Conservation (phyloP, 2,888 invertebrate species). For the Rhimphoctona megacephalus region DNA sequence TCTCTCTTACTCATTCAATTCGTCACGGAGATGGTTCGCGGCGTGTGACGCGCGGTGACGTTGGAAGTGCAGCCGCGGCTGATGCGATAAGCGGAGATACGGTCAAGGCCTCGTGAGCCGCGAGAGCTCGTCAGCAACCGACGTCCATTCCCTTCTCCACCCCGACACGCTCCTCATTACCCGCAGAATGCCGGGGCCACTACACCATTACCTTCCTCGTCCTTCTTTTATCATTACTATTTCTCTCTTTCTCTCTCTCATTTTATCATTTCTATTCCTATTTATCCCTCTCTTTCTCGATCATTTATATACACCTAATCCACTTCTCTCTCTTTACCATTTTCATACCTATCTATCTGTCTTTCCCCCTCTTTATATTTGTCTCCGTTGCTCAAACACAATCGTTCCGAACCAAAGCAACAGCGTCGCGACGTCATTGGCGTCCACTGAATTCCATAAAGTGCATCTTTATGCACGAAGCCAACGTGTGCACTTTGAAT, state of each 20-base stretch:
- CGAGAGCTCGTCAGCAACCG: conserved; percentile 79
- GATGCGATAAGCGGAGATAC: conserved; percentile 84
- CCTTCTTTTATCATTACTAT: conserved; percentile 36
- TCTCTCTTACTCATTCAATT: conserved; percentile 45
- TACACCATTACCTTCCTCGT: conserved; percentile 37
- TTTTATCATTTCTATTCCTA: not conserved
- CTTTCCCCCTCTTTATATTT: too few relatives aligned
- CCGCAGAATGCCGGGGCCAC: conserved; percentile 70
- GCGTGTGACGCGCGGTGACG: conserved; percentile 76
- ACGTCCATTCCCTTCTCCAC: conserved; percentile 84
- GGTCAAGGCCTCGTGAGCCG: conserved; percentile 82
- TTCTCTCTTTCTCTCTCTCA: conserved; percentile 47
- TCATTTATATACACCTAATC: not conserved
- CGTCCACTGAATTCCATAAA: too few relatives aligned
- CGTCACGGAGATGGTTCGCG: conserved; percentile 69
- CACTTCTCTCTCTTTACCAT: not conserved
- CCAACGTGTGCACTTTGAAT: too few relatives aligned
- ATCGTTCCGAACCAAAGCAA: too few relatives aligned
- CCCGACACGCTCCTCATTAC: conserved; percentile 79
- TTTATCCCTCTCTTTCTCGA: not conserved
- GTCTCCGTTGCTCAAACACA: too few relatives aligned
- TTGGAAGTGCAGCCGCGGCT: conserved; percentile 78
- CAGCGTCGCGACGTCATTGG: too few relatives aligned
- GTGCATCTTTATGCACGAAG: too few relatives aligned
- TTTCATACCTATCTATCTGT: too few relatives aligned